Evolutionary conservation across 2,113 vertebrate species (phyloP).

Genomic region (Marmota monax): DNA sequence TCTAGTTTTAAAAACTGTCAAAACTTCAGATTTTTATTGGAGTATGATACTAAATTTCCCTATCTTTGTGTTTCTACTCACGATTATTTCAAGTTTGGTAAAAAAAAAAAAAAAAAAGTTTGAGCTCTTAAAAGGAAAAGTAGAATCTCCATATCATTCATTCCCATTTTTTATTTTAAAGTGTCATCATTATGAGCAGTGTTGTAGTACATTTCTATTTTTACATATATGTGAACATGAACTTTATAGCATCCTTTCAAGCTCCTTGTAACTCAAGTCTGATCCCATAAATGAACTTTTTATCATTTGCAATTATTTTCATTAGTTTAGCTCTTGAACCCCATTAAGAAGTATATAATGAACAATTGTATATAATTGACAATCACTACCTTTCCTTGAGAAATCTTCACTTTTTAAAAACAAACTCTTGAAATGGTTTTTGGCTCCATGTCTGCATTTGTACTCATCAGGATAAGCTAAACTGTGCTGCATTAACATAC

Average conservation of each 20-base stretch:
- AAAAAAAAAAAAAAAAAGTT: neutral
- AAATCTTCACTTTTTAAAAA: neutral
- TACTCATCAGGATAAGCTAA: neutral
- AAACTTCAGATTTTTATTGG: constrained; percentile 32
- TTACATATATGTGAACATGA: neutral
- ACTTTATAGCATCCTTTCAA: neutral
- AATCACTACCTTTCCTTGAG: neutral
- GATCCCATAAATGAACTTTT: neutral
- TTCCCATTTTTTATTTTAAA: constrained; percentile 4
- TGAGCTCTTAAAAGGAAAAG: neutral
- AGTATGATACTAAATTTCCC: neutral
- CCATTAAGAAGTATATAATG: neutral
- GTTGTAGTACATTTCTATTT: neutral
- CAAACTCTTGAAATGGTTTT: neutral
- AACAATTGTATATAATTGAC: neutral
- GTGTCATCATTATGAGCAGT: neutral
- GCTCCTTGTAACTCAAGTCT: neutral
- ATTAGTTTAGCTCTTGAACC: neutral
- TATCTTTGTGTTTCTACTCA: constrained; percentile 33
- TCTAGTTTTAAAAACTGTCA: neutral
- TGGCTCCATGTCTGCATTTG: neutral
- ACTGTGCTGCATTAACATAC: neutral
- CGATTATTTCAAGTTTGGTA: neutral
- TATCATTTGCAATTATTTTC: neutral
- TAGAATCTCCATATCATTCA: neutral